A percentile compares a stretch with the other conserved stretches of the same genome.
These are phyloP conservation scores for Amphipyra tragopoginis DNA, from an alignment of 2,888 invertebrate species.

Conservation along the genomic window DNA sequence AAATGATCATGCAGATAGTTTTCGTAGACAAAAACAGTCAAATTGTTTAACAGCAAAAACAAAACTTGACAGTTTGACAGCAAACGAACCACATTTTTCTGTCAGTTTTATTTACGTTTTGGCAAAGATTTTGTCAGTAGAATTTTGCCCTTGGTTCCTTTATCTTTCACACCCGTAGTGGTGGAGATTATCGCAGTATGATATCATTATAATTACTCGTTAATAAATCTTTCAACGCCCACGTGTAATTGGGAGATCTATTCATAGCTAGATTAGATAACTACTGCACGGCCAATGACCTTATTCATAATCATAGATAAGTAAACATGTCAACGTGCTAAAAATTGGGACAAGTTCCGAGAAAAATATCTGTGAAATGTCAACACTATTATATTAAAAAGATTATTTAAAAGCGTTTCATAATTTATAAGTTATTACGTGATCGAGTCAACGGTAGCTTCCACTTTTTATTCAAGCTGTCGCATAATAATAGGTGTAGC, in stretches of 20 bases:
- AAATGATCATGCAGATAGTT: no score
- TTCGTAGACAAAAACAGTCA: no score
- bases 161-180: neutral
- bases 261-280: slow-evolving; percentile 21
- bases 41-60: no score
- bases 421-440: slow-evolving; percentile 34
- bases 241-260: slow-evolving; percentile 29
- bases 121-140: no score
- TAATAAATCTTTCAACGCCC: slow-evolving; percentile 12
- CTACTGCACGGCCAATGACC: slow-evolving; percentile 31
- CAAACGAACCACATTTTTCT: no score
- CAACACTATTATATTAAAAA: neutral
- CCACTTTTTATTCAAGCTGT: slow-evolving; percentile 50
- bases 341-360: neutral
- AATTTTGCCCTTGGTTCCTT: no score
- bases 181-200: neutral
- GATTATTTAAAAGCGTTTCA: slow-evolving; percentile 13
- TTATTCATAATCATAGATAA: slow-evolving; percentile 25
- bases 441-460: slow-evolving; percentile 41
- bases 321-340: slow-evolving; percentile 11
- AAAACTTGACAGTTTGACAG: no score
- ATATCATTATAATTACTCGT: slow-evolving; percentile 11
- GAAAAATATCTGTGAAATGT: slow-evolving; percentile 1
- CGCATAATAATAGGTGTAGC: slow-evolving; percentile 47
- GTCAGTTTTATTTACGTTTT: no score